These are phyloP conservation scores for Eremobia ochroleuca DNA, from an alignment of 2,888 invertebrate genomes.

Conservation along the genomic window DNA sequence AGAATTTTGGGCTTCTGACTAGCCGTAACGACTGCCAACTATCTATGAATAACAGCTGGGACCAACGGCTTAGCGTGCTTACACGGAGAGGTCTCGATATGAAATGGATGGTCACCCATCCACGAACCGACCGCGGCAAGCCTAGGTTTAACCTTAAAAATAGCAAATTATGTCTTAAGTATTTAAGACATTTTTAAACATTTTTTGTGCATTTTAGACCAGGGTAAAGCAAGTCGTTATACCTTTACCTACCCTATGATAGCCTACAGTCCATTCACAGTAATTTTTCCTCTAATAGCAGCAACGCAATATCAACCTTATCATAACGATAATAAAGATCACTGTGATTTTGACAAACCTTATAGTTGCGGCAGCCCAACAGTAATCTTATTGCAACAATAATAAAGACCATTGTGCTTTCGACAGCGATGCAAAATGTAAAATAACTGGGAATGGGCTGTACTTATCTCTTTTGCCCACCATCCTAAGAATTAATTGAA, in stretches of 20 bases:
- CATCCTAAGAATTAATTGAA: too few species aligned
- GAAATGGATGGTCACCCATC: too few species aligned
- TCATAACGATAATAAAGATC: not conserved
- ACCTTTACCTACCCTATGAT: not conserved
- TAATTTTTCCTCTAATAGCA: not conserved
- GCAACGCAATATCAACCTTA: not conserved
- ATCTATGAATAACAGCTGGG: not conserved
- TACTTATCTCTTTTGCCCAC: conserved; percentile 35
- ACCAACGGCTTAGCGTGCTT: not conserved
- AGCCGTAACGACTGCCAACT: not conserved
- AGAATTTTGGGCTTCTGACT: not conserved
- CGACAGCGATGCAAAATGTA: not conserved
- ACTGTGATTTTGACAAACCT: not conserved
- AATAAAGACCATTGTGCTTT: not conserved
- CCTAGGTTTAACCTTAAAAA: not conserved
- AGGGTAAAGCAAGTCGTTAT: not conserved
- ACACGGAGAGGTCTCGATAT: not conserved
- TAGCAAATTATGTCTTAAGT: not conserved
- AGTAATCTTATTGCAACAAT: not conserved
- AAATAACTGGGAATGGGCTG: not conserved
- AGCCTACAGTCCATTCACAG: not conserved
- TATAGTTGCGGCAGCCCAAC: not conserved
- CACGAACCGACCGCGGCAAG: not conserved
- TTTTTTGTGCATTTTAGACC: not conserved
- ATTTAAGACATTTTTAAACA: not conserved